These are phyloP conservation scores for Gallinago jamesoni DNA, from an alignment of 2,113 vertebrate genomes.

Conservation along the genomic window DNA sequence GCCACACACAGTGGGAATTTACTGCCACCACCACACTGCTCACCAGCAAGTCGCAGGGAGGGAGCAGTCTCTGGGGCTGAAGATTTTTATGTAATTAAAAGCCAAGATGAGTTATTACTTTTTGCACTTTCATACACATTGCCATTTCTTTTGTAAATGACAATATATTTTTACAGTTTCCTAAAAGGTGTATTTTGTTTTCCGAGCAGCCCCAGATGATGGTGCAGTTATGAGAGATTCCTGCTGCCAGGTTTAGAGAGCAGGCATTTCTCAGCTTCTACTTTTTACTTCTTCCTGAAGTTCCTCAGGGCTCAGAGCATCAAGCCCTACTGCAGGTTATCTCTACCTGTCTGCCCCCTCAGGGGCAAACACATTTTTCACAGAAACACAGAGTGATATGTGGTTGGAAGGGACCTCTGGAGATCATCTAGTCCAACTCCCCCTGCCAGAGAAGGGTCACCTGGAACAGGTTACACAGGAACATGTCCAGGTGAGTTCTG, in stretches of 20 bases:
- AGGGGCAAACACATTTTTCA: not conserved
- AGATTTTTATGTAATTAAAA: not conserved
- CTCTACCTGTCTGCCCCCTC: not conserved
- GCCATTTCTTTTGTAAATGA: not conserved
- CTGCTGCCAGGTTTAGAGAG: not conserved
- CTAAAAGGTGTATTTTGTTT: not conserved
- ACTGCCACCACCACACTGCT: not conserved
- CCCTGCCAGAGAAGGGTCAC: too few relatives aligned
- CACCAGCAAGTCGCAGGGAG: not conserved
- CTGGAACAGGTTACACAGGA: too few relatives aligned
- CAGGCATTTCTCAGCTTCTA: not conserved
- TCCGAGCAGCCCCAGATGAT: not conserved
- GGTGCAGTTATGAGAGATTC: not conserved
- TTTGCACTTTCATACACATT: not conserved
- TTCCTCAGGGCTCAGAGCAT: not conserved
- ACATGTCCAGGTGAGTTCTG: too few relatives aligned
- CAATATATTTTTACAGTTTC: not conserved
- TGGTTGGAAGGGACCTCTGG: too few relatives aligned
- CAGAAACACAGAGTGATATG: too few relatives aligned
- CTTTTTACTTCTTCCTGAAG: not conserved
- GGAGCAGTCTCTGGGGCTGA: not conserved
- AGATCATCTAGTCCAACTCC: too few relatives aligned
- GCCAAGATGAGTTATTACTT: not conserved
- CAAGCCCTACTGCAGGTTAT: not conserved
- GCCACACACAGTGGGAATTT: rapidly evolving